phyloP scores from a whole-genome alignment of 1,140 invertebrate species.

The Macrosteles quadrilineatus region DNA sequence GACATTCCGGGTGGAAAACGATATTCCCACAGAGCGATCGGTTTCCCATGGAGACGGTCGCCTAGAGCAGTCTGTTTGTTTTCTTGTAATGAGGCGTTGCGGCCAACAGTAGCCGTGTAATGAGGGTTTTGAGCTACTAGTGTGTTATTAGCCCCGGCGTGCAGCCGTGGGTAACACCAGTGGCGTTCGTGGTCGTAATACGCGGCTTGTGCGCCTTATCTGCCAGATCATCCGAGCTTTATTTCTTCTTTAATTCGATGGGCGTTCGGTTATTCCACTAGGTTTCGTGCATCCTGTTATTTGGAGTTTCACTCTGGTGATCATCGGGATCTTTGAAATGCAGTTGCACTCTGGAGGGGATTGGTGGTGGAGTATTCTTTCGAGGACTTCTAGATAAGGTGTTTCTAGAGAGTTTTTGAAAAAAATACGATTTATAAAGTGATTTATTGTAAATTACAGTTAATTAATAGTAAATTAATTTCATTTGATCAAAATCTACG shows the following conservation, averaged over 20 bases:
- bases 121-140: background rate
- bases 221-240: conserved; percentile 3
- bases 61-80: conserved; percentile 14
- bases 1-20: background rate
- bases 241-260: conserved; percentile 21
- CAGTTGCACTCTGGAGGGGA: too few relatives aligned
- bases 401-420: too few relatives aligned
- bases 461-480: too few relatives aligned
- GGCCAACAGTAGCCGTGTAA: conserved; percentile 1
- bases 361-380: too few relatives aligned
- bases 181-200: background rate
- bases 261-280: background rate
- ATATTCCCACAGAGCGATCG: conserved; percentile 6
- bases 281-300: too few relatives aligned
- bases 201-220: conserved; percentile 18
- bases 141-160: conserved; percentile 5
- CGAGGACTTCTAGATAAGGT: too few relatives aligned
- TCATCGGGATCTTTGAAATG: too few relatives aligned
- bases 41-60: conserved; percentile 1
- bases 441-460: too few relatives aligned
- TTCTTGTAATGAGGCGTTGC: background rate
- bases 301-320: too few relatives aligned
- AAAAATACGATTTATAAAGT: too few relatives aligned
- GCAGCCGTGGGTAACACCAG: conserved; percentile 8
- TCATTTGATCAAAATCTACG: too few relatives aligned